Evolutionary conservation across 2,797 vertebrate genomes (phyloP).

Genomic region (Furcifer pardalis): DNA sequence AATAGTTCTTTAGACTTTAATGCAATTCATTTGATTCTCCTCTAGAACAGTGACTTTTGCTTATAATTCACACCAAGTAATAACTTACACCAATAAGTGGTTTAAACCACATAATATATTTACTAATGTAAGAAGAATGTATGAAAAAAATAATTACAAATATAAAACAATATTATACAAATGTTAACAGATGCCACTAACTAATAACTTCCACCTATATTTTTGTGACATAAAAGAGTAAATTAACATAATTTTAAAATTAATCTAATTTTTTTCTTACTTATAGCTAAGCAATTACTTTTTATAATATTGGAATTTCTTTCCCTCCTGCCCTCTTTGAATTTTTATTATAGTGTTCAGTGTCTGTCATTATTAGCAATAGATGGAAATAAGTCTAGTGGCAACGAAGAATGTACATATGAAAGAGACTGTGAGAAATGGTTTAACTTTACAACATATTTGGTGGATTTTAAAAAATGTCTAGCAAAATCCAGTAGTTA

Average conservation of each 20-base stretch:
- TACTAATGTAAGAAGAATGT: slow-evolving; percentile 23
- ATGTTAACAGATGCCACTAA: slow-evolving; percentile 29
- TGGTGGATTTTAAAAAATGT: not conserved
- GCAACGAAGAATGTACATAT: not conserved
- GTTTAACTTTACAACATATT: not conserved
- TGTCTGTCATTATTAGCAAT: not conserved
- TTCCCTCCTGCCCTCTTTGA: not conserved
- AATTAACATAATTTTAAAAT: slow-evolving; percentile 1
- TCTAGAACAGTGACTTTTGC: not conserved
- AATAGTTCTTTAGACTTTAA: not conserved
- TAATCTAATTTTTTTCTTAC: slow-evolving; percentile 8
- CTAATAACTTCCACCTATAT: slow-evolving; percentile 11
- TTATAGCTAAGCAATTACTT: not conserved
- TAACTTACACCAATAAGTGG: slow-evolving; percentile 7
- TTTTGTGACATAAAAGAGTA: slow-evolving; percentile 1
- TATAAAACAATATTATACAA: slow-evolving; percentile 23
- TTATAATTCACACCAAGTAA: not conserved
- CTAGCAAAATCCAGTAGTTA: not conserved
- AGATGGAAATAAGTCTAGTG: not conserved
- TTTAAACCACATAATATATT: slow-evolving; percentile 11
- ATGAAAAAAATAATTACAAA: slow-evolving; percentile 26
- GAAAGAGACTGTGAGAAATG: not conserved
- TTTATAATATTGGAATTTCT: not conserved
- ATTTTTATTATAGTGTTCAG: not conserved
- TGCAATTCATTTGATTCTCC: not conserved